Base-by-base conservation (phyloP, 2,797 vertebrate genomes). In the Lagocephalus sceleratus region DNA sequence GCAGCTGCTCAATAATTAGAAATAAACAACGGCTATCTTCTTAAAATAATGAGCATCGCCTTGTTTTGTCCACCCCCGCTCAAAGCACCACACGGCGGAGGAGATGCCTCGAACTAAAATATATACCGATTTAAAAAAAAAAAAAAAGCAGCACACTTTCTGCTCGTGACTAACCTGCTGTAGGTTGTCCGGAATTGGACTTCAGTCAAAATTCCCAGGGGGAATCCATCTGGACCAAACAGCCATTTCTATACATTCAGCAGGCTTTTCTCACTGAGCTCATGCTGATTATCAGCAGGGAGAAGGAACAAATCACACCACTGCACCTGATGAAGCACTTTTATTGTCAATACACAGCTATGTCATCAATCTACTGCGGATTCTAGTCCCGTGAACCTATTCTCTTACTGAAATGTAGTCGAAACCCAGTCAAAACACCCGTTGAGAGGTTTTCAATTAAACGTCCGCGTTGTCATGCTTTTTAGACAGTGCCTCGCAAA, bases 111-210 rank as follows among this genome's bases (percentile, higher is more conserved):
- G 12, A 35, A 51, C 46, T 45, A 26, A 39, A 64, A 55, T 56
- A 63, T 17, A 59, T 66, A 42, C 20, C 22, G 49, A 6, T 11
- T 51, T 42, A 5, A 47, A 47, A 6, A 16, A 17, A 63, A 56
- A 12, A 59, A 70, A 16, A 39, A 53, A 8, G 22, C 42, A 26
- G 29, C 68, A 58, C 32, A 79, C 66, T 73, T 50, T 38, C 9
- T 0, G 48, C 57, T 74, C 46, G 57, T 83, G 83, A 85, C 82
- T 64, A 64, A 78, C 65, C 71, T 79, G 75, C 86, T 82, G 84
- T 82, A 85, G 71, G 76, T 79, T 66, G 73, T 73, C 83, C 74
- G 67, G 76, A 82, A 60, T 72, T 89, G 87, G 86, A 83, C 51
- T 15, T 45, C 46, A 50, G 74, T 86, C 87, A 87, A 62, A 69